These are phyloP conservation scores for Denticeps clupeoides DNA, from an alignment of 2,797 vertebrate species.

Conservation along the genomic window DNA sequence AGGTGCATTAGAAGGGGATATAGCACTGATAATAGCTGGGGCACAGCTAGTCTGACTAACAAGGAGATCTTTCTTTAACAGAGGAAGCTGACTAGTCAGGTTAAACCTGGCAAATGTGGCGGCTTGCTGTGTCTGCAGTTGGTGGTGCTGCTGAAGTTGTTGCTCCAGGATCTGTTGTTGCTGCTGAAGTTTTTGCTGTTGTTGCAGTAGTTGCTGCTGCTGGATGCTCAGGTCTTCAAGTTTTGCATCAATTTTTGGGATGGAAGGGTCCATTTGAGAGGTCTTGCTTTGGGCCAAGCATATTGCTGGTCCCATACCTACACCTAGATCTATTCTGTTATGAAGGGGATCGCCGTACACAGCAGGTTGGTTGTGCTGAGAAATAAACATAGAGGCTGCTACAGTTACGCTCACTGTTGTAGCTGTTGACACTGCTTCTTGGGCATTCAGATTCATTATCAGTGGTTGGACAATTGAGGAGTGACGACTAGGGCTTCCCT, in stretches of 20 bases:
- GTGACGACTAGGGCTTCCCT: conserved; percentile 68
- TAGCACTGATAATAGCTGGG: conserved; percentile 53
- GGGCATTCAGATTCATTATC: conserved; percentile 92
- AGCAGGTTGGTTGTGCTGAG: conserved; percentile 77
- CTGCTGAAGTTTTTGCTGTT: conserved; percentile 55
- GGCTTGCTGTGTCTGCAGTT: conserved; percentile 61
- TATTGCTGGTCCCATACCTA: conserved; percentile 76
- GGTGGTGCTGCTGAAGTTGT: conserved; percentile 60
- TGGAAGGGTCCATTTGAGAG: conserved; percentile 50
- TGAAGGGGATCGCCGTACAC: conserved; percentile 93
- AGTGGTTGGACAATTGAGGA: conserved; percentile 84
- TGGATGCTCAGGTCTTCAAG: conserved; percentile 70
- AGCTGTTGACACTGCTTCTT: conserved; percentile 75
- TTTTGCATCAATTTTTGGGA: conserved; percentile 69
- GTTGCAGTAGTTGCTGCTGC: conserved; percentile 59
- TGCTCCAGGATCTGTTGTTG: conserved; percentile 61
- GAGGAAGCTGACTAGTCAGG: conserved; percentile 64
- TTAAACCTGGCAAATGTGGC: conserved; percentile 72
- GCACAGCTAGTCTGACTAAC: conserved; percentile 66
- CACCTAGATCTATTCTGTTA: conserved; percentile 81
- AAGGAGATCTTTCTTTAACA: conserved; percentile 76
- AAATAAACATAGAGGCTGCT: conserved; percentile 88
- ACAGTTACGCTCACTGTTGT: conserved; percentile 85
- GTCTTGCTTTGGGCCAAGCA: conserved; percentile 82
- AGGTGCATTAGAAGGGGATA: conserved; percentile 51